Percentiles rank a stretch among this genome's conserved stretches.
phyloP scores from a whole-genome alignment of 2,888 invertebrate genomes.

The Sminthurides aquaticus region DNA sequence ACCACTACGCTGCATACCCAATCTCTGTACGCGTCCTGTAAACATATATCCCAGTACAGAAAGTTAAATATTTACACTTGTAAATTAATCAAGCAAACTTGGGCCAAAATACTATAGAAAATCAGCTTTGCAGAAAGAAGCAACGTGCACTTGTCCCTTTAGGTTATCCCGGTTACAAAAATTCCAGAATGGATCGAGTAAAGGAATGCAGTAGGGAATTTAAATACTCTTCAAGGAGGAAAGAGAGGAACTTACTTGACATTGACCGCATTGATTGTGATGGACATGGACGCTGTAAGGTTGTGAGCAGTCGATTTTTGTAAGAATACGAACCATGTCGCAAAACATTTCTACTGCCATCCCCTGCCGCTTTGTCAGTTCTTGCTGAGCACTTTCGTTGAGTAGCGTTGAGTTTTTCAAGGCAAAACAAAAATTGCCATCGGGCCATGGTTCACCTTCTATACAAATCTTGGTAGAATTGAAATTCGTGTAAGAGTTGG shows the following conservation, averaged over 20 bases:
- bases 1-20: constrained; percentile 39
- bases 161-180: too few species aligned
- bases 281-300: constrained; percentile 42
- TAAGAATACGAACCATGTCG: constrained; percentile 39
- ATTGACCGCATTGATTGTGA: constrained; percentile 32
- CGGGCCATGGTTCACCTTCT: constrained; percentile 30
- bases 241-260: constrained; percentile 34
- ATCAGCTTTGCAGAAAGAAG: too few species aligned
- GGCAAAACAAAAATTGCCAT: constrained; percentile 33
- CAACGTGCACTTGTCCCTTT: too few species aligned
- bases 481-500: constrained; percentile 14
- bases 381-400: constrained; percentile 26
- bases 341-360: constrained; percentile 36
- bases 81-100: too few species aligned
- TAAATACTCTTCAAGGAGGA: too few species aligned
- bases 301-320: constrained; percentile 39
- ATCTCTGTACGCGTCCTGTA: constrained; percentile 41
- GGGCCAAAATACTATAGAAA: too few species aligned
- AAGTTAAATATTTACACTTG: too few species aligned
- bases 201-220: too few species aligned
- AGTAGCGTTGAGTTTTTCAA: constrained; percentile 35
- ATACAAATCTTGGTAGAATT: constrained; percentile 24
- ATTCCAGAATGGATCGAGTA: too few species aligned
- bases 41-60: too few species aligned
- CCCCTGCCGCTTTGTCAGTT: constrained; percentile 27